Evolutionary conservation across 2,113 vertebrate species (phyloP), one percentile per base, ranked within the genome.

Genomic region (Nothoprocta pentlandii): DNA sequence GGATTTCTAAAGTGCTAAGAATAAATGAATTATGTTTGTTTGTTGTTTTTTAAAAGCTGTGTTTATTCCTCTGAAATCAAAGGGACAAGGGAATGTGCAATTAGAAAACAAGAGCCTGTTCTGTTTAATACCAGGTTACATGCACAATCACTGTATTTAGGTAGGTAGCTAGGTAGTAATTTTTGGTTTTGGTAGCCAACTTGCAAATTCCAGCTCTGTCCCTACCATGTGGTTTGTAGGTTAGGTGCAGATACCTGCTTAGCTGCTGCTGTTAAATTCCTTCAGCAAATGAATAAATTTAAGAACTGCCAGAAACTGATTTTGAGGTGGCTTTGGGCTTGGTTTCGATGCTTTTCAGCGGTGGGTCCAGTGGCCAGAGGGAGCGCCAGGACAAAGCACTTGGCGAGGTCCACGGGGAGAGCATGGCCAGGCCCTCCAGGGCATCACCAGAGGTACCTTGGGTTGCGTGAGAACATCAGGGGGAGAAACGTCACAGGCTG

Each of bases 1-100:
- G 80, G 25, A 42, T 80, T 88, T 63, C 67, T 64, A 70, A 96
- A 81, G 16, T 30, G 79, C 41, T 32, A 91, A 88, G n/a, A 93
- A 83, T 70, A 17, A 75, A 78, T 90, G 4, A 78, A 9, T 82
- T n/a, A 34, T 53, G 71, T 21, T 83, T 79, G 54, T 80, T 15
- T 89, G 82, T 54, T 28, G 5, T 34, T 34, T 34, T 34, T 34
- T 34, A 76, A 94, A 93, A 44, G n/a, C 21, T 95, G 0, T 53
- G 26, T 90, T 94, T 97, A 90, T 8, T 94, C 20, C 58, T 49
- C 16, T 59, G 68, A 53, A 80, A 58, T 42, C 70, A 59, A 89
- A 54, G 6, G 67, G 19, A 44, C 12, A 26, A 63, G 49, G 14
- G 8, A 85, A 26, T 4, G 13, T 56, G 51, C 25, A 68, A 12